Base-by-base conservation (phyloP, 2,888 invertebrate species). In the Apotomis capreana region DNA sequence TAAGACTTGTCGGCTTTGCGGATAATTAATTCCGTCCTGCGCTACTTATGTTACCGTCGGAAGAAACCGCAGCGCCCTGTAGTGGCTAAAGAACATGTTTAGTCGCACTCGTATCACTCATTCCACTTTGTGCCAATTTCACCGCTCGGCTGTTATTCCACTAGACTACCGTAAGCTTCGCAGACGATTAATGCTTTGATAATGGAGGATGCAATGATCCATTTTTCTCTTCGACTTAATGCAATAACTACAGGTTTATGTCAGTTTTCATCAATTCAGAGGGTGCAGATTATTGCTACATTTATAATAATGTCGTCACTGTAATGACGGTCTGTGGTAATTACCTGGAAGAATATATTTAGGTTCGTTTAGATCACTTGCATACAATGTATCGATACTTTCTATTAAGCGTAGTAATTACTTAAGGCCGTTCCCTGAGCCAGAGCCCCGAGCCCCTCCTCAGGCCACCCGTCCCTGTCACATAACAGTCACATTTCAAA, bases 21-120 rank as follows among this genome's bases (percentile, higher is more conserved):
- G 85, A 87, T 89, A 91, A 91, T 91, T 90, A 89, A 91, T 91
- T 89, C 89, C 83, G 87, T 88, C 88, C 88, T 89, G 90, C 76
- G 83, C 87, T 88, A 91, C 91, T 91, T 90, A 87, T 78, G 82
- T 88, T 87, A 86, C 87, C 82, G 83, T 78, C 83, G 79, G 80
- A 85, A 82, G 85, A 86, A 87, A 90, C 90, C 89, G 84, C 90
- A 89, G 80, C 79, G 85, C 85, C 86, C 85, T 83, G 84, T 80
- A 84, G 83, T 84, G 85, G 85, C 84, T 82, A 77, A 82, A 84
- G 85, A 87, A 88, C 86, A 87, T 81, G 87, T 86, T 85, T 81
- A 75, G 79, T 80, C 77, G 79, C 75, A 79, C 78, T 84, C 80
- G 80, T 84, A 85, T 86, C 84, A 85, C 83, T 86, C 84, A 84